Evolutionary conservation across 2,888 invertebrate genomes (phyloP).

Genomic region (Periphyllus acericola): DNA sequence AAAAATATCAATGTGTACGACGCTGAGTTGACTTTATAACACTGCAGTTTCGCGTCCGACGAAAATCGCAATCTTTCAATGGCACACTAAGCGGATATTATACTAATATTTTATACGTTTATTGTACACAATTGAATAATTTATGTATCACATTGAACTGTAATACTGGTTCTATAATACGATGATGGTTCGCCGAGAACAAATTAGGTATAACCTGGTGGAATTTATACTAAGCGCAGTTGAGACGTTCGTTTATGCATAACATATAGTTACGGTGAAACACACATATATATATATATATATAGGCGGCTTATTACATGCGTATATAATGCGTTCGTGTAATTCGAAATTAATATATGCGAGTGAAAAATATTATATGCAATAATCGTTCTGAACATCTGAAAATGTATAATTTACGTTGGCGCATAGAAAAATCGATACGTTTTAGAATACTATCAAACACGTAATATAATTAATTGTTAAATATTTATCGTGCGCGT

Average conservation of each 20-base stretch:
- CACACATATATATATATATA: too few species aligned
- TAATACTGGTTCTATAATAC: not conserved
- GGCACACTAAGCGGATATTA: not conserved
- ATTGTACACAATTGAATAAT: slow-evolving; percentile 17
- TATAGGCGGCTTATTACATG: not conserved
- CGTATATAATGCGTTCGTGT: not conserved
- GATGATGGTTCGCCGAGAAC: not conserved
- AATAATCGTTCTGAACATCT: slow-evolving; percentile 16
- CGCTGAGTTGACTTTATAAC: not conserved
- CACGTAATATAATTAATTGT: too few species aligned
- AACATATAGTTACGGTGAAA: not conserved
- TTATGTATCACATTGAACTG: slow-evolving; percentile 18
- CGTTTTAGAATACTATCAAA: not conserved
- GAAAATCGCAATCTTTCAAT: not conserved
- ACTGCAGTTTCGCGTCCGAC: not conserved
- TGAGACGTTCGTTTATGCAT: not conserved
- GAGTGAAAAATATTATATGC: not conserved
- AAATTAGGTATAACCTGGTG: not conserved
- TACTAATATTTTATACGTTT: not conserved
- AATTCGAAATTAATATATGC: slow-evolving; percentile 9
- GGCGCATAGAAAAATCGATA: not conserved
- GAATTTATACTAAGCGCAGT: not conserved
- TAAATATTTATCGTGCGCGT: not conserved
- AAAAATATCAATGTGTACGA: not conserved
- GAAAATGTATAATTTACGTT: not conserved